Percentiles rank a stretch among this genome's conserved stretches.
phyloP scores from a whole-genome alignment of 2,888 invertebrate genomes.

The Drosophila robusta region DNA sequence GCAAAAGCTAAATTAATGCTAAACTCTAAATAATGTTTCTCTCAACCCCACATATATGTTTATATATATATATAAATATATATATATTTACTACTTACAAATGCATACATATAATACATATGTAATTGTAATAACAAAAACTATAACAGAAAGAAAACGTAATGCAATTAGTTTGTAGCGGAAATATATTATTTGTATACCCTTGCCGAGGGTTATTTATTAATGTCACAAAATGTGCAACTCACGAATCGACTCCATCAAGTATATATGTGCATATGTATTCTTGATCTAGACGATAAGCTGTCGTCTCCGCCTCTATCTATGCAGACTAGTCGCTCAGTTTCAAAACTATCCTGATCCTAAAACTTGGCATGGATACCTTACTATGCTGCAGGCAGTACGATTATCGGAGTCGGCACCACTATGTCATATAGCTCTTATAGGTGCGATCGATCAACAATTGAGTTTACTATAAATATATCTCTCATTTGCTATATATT shows the following conservation, averaged over 20 bases:
- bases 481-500: background rate
- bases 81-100: background rate
- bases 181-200: constrained; percentile 9
- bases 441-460: background rate
- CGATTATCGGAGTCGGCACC: too few species aligned
- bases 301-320: background rate
- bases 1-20: constrained; percentile 17
- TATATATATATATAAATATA: constrained; percentile 1
- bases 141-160: constrained; percentile 14
- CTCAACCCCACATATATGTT: constrained; percentile 2
- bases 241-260: too few species aligned
- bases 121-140: constrained; percentile 23
- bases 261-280: background rate
- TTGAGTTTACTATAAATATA: background rate
- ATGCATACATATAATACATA: background rate
- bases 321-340: background rate
- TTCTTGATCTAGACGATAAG: background rate
- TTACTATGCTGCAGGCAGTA: too few species aligned
- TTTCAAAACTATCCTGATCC: too few species aligned
- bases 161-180: constrained; percentile 57
- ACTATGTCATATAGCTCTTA: background rate
- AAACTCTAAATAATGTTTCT: constrained; percentile 5
- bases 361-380: background rate
- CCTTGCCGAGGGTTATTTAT: background rate
- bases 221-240: too few species aligned